Percentiles rank a stretch among this genome's conserved stretches.
Evolutionary conservation across 2,113 vertebrate genomes (phyloP).

Genomic region (Heloderma charlesbogerti): DNA sequence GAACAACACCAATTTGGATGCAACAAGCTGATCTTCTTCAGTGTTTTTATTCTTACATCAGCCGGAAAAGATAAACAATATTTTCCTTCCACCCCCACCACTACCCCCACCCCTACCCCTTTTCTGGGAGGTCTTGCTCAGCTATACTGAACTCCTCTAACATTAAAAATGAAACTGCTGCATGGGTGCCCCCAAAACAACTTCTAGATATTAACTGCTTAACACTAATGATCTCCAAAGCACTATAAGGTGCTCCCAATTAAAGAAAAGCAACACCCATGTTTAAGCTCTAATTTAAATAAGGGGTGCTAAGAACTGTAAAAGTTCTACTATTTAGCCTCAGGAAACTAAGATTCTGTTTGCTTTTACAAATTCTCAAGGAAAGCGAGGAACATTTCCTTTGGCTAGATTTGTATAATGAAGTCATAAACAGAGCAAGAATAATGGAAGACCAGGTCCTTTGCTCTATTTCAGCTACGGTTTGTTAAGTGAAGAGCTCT

Average conservation of each 20-base stretch:
- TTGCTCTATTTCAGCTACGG: not conserved
- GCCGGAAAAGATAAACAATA: conserved; percentile 42
- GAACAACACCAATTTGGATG: conserved; percentile 29
- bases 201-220: conserved; percentile 42
- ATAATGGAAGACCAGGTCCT: not conserved
- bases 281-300: conserved; percentile 50
- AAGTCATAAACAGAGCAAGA: not conserved
- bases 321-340: not conserved
- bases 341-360: not conserved
- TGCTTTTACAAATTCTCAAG: not conserved
- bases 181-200: conserved; percentile 62
- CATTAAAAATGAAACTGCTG: conserved; percentile 55
- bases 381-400: not conserved
- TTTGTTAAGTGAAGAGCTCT: not conserved
- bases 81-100: conserved; percentile 11
- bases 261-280: conserved; percentile 44
- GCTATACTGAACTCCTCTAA: conserved; percentile 34
- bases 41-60: conserved; percentile 47
- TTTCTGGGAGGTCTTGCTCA: conserved; percentile 32
- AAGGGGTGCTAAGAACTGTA: not conserved
- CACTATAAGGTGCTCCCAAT: conserved; percentile 47
- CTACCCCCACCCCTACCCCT: conserved; percentile 37
- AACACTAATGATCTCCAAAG: conserved; percentile 39
- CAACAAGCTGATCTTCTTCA: not conserved
- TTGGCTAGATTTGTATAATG: not conserved